phyloP scores from a whole-genome alignment of 2,797 vertebrate genomes.

The Alauda arvensis region DNA sequence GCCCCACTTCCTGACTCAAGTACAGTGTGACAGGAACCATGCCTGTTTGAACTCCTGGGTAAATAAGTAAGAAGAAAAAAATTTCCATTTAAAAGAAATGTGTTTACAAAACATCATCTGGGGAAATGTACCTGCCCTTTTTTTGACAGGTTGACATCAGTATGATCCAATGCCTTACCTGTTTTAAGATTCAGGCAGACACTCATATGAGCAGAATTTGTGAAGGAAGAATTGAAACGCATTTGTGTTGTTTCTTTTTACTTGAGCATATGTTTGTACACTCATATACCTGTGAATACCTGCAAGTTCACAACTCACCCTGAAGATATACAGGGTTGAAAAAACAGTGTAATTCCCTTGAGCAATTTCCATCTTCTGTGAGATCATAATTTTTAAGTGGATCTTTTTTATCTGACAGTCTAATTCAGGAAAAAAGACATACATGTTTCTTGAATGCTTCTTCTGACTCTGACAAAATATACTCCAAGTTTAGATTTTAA shows the following conservation, averaged over 20 bases:
- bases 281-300: neutral
- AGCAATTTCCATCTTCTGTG: neutral
- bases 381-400: neutral
- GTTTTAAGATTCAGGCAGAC: neutral
- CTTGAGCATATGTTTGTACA: neutral
- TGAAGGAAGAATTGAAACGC: neutral
- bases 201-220: neutral
- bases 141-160: neutral
- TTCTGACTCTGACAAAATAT: neutral
- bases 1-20: neutral
- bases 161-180: neutral
- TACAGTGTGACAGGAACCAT: neutral
- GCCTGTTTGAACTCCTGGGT: neutral
- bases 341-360: neutral
- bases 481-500: neutral
- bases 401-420: neutral
- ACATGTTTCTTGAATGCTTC: neutral
- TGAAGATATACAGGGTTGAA: neutral
- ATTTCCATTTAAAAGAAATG: neutral
- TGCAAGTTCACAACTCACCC: neutral
- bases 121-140: neutral
- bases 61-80: neutral
- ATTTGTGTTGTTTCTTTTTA: neutral
- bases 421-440: neutral
- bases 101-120: neutral